Conservation (phyloP, 2,797 vertebrate genomes). For the Sebastes nivosus region DNA sequence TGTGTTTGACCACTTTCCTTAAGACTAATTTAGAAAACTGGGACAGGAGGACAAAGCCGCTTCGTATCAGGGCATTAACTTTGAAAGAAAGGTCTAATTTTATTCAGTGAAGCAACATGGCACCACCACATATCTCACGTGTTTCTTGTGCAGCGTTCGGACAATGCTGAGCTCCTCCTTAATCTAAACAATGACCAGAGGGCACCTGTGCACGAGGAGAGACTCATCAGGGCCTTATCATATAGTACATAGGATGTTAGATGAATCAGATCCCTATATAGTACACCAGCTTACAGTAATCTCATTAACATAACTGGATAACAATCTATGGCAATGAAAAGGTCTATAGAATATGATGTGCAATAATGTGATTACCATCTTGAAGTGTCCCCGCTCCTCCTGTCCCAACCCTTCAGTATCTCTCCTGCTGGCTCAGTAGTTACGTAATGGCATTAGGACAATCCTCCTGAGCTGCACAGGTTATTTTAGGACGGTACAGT, state of each 20-base stretch:
- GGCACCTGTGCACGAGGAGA: neutral
- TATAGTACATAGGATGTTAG: neutral
- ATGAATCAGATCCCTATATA: constrained; percentile 13
- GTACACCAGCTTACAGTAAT: constrained; percentile 56
- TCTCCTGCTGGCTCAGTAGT: constrained; percentile 68
- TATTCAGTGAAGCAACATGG: neutral
- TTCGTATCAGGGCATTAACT: neutral
- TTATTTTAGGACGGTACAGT: constrained; percentile 69
- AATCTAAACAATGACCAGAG: neutral
- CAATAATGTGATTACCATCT: constrained; percentile 52
- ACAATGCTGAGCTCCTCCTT: no score
- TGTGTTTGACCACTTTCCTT: neutral
- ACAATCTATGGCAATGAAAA: neutral
- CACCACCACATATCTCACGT: neutral
- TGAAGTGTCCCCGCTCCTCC: constrained; percentile 15
- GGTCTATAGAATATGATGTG: neutral
- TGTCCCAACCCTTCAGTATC: constrained; percentile 26
- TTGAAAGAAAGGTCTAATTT: neutral
- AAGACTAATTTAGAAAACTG: neutral
- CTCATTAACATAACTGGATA: constrained; percentile 43
- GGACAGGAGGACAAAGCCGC: neutral
- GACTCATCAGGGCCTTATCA: constrained; percentile 2
- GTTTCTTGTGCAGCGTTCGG: neutral
- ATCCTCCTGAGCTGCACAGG: constrained; percentile 70
- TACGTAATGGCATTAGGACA: constrained; percentile 78